Evolutionary conservation across 2,113 vertebrate genomes (phyloP).

Genomic region (Labeo rohita): DNA sequence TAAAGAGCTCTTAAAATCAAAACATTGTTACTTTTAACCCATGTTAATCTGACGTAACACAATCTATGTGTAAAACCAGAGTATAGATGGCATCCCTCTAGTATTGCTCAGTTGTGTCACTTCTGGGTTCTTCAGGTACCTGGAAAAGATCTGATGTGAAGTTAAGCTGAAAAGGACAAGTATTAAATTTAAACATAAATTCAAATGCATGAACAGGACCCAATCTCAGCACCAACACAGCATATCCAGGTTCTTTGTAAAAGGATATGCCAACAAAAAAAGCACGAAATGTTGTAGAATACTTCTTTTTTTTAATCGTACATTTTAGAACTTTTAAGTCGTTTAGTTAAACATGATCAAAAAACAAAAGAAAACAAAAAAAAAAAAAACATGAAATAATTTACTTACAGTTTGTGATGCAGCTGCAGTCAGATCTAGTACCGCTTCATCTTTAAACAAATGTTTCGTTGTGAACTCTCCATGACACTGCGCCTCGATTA

Average conservation of each 20-base stretch:
- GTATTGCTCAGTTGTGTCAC: not conserved
- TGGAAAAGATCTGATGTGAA: not conserved
- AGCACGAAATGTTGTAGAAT: not conserved
- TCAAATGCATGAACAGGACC: not conserved
- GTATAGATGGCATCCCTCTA: not conserved
- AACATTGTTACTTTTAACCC: not conserved
- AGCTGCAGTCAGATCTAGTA: no score
- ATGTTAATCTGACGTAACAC: not conserved
- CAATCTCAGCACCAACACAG: not conserved
- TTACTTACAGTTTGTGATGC: no score
- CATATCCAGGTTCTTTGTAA: not conserved
- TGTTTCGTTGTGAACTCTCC: no score
- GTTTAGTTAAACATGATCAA: no score
- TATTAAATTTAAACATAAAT: no score
- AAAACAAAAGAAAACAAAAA: no score
- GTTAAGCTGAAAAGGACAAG: not conserved
- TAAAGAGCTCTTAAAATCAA: not conserved
- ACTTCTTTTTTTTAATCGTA: not conserved
- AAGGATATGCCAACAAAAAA: not conserved
- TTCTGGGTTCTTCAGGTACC: not conserved
- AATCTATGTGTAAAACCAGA: not conserved
- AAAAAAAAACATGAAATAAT: no score
- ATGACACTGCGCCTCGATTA: no score
- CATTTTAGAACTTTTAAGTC: no score
- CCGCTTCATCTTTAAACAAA: no score